Conservation (phyloP, 2,888 invertebrate genomes). For the Cheilosia vernalis region DNA sequence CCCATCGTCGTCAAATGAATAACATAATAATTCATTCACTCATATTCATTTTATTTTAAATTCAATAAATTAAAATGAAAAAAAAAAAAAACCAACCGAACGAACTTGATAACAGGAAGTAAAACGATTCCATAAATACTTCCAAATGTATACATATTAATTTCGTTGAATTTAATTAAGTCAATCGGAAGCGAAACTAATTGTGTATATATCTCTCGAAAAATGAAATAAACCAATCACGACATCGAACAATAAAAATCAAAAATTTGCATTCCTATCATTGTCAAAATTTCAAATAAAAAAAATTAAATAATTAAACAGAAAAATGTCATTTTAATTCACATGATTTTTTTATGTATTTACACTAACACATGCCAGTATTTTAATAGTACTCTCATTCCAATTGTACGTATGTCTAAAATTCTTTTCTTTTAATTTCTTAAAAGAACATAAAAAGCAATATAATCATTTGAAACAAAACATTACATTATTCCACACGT, state of each 20-base stretch:
- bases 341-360: slow-evolving; percentile 74
- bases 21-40: slow-evolving; percentile 44
- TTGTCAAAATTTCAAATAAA: slow-evolving; percentile 74
- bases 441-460: slow-evolving; percentile 30
- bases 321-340: slow-evolving; percentile 74
- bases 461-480: slow-evolving; percentile 32
- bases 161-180: slow-evolving; percentile 48
- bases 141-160: slow-evolving; percentile 45
- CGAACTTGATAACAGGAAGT: slow-evolving; percentile 71
- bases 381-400: slow-evolving; percentile 74
- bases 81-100: background rate
- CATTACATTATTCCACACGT: slow-evolving; percentile 54
- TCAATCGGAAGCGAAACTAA: slow-evolving; percentile 34
- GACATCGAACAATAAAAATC: slow-evolving; percentile 46
- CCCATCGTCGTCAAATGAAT: slow-evolving; percentile 58
- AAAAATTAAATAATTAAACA: slow-evolving; percentile 65
- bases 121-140: slow-evolving; percentile 60
- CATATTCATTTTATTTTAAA: slow-evolving; percentile 37
- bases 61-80: slow-evolving; percentile 30
- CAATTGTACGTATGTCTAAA: slow-evolving; percentile 55
- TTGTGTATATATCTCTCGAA: slow-evolving; percentile 37
- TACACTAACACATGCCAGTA: slow-evolving; percentile 57
- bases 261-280: slow-evolving; percentile 77
- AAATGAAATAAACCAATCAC: slow-evolving; percentile 22
- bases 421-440: slow-evolving; percentile 44